Evolutionary conservation across 1,140 invertebrate species (phyloP), one percentile per base, ranked within the genome.

Genomic region (Heliconius nattereri): DNA sequence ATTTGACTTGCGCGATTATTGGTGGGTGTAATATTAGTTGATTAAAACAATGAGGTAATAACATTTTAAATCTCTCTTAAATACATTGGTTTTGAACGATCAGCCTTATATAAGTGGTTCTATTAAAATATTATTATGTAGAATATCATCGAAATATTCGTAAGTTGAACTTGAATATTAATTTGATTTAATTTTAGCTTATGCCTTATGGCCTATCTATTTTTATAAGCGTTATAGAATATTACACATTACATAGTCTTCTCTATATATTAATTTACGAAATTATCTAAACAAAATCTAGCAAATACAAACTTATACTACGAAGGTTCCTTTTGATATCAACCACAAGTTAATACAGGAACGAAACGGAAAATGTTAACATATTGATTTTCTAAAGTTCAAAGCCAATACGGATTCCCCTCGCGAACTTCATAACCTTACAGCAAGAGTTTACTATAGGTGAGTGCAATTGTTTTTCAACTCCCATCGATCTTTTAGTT

Each of bases 401-500:
- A 76, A 71, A 60, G 32, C 60, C 32, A 76, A 76, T 76, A 37
- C 60, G 26, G 71, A 76, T 76, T 76, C 60, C 40, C 75, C 37
- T 49, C 35, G 20, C 37, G 75, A 49, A 76, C 66, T 76, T 71
- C 75, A 76, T 45, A 76, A 71, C 75, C 66, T 60, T 60, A 35
- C 54, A 60, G n/a, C 60, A 20, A 76, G 60, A 76, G 37, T 76
- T 76, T 40, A 49, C 20, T 26, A 71, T 72, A 77, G 70, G 76
- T 72, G 66, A 77, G 70, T 71, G 76, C 66, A 77, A 77, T 71
- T 77, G 76, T 77, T 77, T 54, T 70, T 13, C 35, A 75, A 79
- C 60, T 79, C 23, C 71, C 75, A 80, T 80, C 74, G 71, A 76
- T 80, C 79, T 80, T 80, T 11, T 76, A 76, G 75, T 76, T 79